Evolutionary conservation across 2,888 invertebrate species (phyloP).

Genomic region (Drosophila recens): DNA sequence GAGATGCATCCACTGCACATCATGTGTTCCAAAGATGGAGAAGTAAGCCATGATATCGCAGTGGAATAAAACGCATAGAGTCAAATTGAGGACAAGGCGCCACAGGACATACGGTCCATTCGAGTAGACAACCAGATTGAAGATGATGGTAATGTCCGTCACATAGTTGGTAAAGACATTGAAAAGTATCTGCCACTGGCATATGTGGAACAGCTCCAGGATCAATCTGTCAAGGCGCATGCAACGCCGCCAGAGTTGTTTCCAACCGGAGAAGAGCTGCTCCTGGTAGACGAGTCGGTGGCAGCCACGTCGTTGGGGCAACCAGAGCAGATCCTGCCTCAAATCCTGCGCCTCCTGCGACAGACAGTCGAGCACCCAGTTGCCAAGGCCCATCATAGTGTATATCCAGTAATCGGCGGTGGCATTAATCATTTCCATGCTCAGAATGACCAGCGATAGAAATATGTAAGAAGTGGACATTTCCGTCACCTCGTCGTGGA

Average conservation of each 20-base stretch:
- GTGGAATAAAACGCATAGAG: slow-evolving; percentile 33
- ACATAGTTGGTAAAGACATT: slow-evolving; percentile 59
- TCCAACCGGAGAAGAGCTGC: slow-evolving; percentile 49
- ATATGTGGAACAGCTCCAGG: slow-evolving; percentile 30
- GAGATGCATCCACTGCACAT: slow-evolving; percentile 34
- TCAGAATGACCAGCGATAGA: slow-evolving; percentile 7
- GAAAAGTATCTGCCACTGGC: slow-evolving; percentile 51
- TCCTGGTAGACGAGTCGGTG: slow-evolving; percentile 42
- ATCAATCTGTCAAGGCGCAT: slow-evolving; percentile 40
- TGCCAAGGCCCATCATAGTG: slow-evolving; percentile 31
- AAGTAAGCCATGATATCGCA: slow-evolving; percentile 45
- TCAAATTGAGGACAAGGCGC: neutral
- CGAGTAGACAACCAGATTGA: slow-evolving; percentile 49
- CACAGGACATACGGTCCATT: slow-evolving; percentile 4
- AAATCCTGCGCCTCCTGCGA: slow-evolving; percentile 26
- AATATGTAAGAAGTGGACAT: slow-evolving; percentile 22
- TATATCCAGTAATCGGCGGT: slow-evolving; percentile 36
- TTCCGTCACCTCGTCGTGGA: slow-evolving; percentile 5
- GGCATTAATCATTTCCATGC: slow-evolving; percentile 37
- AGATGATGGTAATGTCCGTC: slow-evolving; percentile 40
- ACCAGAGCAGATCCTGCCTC: slow-evolving; percentile 31
- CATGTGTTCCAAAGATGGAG: slow-evolving; percentile 45
- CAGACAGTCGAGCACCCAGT: slow-evolving; percentile 48
- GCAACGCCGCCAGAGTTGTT: slow-evolving; percentile 33
- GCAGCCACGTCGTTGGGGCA: slow-evolving; percentile 39